Evolutionary conservation across 2,797 vertebrate genomes (phyloP).

Genomic region (Sebastes baramenuke): DNA sequence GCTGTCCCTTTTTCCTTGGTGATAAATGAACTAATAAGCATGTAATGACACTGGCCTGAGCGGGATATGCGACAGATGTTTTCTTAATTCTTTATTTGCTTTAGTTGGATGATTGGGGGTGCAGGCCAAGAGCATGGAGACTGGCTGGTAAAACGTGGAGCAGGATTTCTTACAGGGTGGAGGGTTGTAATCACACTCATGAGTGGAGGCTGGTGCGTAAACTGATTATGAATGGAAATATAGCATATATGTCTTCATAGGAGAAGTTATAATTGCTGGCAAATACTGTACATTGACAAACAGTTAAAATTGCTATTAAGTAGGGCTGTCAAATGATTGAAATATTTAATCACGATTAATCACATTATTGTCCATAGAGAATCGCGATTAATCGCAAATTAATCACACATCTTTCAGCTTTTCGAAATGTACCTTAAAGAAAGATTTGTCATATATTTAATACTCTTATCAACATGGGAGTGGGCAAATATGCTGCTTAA

Average conservation of each 20-base stretch:
- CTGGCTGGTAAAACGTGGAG: neutral
- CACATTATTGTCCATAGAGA: no score
- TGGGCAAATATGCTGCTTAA: no score
- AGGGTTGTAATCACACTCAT: neutral
- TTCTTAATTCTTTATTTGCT: constrained; percentile 42
- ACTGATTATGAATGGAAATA: neutral
- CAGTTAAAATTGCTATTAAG: no score
- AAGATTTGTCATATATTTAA: no score
- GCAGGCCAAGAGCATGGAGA: neutral
- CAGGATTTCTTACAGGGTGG: neutral
- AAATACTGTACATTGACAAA: neutral
- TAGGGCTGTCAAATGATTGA: no score
- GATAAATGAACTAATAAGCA: constrained; percentile 40
- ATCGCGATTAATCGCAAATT: no score
- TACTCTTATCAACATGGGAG: no score
- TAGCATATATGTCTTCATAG: neutral
- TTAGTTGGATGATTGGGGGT: neutral
- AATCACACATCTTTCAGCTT: no score
- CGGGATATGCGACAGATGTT: constrained; percentile 49
- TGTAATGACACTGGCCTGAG: constrained; percentile 47
- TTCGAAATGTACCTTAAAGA: no score
- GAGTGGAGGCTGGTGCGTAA: neutral
- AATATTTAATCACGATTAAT: no score
- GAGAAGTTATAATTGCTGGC: neutral
- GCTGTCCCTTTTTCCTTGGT: constrained; percentile 34